These are phyloP conservation scores for Macaria notata DNA, from an alignment of 2,888 invertebrate genomes.

Conservation along the genomic window DNA sequence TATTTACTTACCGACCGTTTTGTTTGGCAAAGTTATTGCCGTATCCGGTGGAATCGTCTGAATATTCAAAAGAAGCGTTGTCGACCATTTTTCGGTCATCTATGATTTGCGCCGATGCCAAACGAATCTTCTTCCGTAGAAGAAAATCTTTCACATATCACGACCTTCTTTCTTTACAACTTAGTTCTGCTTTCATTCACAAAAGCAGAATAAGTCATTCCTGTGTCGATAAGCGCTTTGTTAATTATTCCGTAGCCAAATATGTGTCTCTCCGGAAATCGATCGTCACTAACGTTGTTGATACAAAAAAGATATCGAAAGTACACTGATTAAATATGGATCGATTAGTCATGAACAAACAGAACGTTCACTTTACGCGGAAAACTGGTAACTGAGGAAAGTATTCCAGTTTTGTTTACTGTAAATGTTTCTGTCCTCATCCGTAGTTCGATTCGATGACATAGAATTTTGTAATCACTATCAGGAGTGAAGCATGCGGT, in stretches of 20 bases:
- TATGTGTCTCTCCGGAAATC: slow-evolving; percentile 1
- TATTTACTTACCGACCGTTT: slow-evolving; percentile 55
- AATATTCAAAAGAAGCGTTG: slow-evolving; percentile 72
- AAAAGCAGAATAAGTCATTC: slow-evolving; percentile 17
- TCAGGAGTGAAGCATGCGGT: slow-evolving; percentile 13
- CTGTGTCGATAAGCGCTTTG: neutral
- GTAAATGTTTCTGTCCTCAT: slow-evolving; percentile 24
- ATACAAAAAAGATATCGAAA: slow-evolving; percentile 10
- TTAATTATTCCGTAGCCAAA: no score
- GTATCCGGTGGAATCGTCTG: slow-evolving; percentile 65
- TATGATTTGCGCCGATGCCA: slow-evolving; percentile 2
- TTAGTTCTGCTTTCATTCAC: slow-evolving; percentile 10
- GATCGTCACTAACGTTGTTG: neutral
- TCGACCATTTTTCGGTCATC: slow-evolving; percentile 61
- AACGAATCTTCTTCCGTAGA: no score
- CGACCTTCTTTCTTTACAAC: slow-evolving; percentile 7
- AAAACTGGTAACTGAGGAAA: slow-evolving; percentile 7
- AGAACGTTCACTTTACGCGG: neutral
- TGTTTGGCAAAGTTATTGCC: slow-evolving; percentile 43
- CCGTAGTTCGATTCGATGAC: slow-evolving; percentile 22
- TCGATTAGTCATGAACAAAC: slow-evolving; percentile 6
- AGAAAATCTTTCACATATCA: slow-evolving; percentile 16
- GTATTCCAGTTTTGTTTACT: slow-evolving; percentile 15
- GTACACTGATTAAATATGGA: slow-evolving; percentile 14
- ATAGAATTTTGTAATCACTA: slow-evolving; percentile 12